Evolutionary conservation across 2,797 vertebrate genomes (phyloP).

Genomic region (Pseudomugil gertrudae): DNA sequence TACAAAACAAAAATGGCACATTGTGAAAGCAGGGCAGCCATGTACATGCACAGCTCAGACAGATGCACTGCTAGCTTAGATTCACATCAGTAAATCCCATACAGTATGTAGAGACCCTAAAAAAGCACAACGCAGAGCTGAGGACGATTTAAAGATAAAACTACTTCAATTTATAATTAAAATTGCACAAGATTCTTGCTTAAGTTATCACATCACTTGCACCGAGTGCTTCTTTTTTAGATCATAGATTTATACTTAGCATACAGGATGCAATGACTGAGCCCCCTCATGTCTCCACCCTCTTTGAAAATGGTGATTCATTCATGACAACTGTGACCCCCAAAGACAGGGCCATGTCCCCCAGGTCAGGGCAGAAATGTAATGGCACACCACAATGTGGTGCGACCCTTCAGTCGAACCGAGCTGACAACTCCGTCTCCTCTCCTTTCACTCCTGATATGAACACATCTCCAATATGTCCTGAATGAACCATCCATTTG

Average conservation of each 20-base stretch:
- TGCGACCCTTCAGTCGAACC: constrained; percentile 18
- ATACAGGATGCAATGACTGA: constrained; percentile 30
- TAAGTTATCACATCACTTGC: constrained; percentile 41
- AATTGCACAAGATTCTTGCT: constrained; percentile 15
- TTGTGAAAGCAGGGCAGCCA: constrained; percentile 90
- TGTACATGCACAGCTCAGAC: constrained; percentile 91
- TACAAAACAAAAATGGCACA: constrained; percentile 99
- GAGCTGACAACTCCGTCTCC: not conserved
- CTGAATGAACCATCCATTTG: constrained; percentile 44
- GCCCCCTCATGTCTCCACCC: constrained; percentile 22
- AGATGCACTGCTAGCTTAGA: constrained; percentile 75
- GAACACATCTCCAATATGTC: constrained; percentile 13
- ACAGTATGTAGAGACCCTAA: constrained; percentile 39
- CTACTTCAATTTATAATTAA: constrained; percentile 41
- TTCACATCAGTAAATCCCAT: constrained; percentile 52
- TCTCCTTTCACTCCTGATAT: constrained; percentile 4
- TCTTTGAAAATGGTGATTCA: constrained; percentile 20
- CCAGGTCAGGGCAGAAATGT: constrained; percentile 19
- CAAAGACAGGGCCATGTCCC: not conserved
- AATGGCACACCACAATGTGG: constrained; percentile 9
- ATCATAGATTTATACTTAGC: constrained; percentile 22
- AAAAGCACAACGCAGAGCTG: constrained; percentile 45
- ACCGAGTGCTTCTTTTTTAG: constrained; percentile 34
- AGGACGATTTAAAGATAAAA: constrained; percentile 51
- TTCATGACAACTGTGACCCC: constrained; percentile 35